Percentiles rank a stretch among this genome's conserved stretches.
These are phyloP conservation scores for Thomomys bottae DNA, from an alignment of 2,113 vertebrate genomes.

Conservation along the genomic window DNA sequence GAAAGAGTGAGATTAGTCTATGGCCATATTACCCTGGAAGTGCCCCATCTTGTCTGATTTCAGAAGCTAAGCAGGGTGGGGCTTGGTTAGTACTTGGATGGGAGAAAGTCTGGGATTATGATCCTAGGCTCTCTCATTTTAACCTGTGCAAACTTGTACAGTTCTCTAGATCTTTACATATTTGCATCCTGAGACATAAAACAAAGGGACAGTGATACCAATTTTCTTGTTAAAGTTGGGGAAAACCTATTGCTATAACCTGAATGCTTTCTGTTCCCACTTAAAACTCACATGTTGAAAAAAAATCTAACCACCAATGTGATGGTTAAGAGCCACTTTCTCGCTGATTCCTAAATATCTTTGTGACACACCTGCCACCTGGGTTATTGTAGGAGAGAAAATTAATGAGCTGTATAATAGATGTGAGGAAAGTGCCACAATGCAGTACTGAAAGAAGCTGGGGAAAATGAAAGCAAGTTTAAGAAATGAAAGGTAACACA, in stretches of 20 bases:
- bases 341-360: background rate
- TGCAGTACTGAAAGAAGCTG: background rate
- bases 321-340: background rate
- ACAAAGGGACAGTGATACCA: background rate
- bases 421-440: background rate
- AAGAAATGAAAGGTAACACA: background rate
- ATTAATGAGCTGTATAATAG: slow-evolving; percentile 12
- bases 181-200: background rate
- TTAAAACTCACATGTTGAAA: background rate
- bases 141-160: background rate
- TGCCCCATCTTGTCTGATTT: no score
- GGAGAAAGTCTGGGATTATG: background rate
- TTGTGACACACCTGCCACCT: background rate
- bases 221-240: background rate
- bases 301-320: background rate
- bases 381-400: background rate
- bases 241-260: background rate
- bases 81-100: no score
- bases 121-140: background rate
- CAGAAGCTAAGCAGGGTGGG: no score
- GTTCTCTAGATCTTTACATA: background rate
- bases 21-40: no score
- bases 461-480: background rate
- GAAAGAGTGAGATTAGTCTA: no score
- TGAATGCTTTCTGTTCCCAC: background rate